Percentiles rank a stretch among this genome's conserved stretches.
These are phyloP conservation scores for Apis cerana DNA, from an alignment of 1,140 invertebrate species.

Conservation along the genomic window DNA sequence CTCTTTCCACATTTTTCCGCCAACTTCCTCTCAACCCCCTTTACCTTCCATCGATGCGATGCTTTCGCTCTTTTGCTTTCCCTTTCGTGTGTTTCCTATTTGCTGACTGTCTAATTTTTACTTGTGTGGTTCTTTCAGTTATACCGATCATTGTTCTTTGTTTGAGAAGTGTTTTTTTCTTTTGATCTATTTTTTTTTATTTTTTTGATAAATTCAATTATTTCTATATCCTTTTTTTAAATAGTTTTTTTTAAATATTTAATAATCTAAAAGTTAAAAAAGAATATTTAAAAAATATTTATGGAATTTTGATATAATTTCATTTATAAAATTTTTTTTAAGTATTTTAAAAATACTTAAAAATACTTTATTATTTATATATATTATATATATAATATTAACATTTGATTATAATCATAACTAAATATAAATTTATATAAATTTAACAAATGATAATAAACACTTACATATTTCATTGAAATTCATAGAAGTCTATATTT, in stretches of 20 bases:
- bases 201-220: not conserved
- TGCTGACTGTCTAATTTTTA: not conserved
- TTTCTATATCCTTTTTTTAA: too few relatives aligned
- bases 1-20: constrained; percentile 52
- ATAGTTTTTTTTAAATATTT: not conserved
- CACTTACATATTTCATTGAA: not conserved
- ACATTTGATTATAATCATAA: not conserved
- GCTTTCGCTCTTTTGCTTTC: constrained; percentile 4
- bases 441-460: too few relatives aligned
- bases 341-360: too few relatives aligned
- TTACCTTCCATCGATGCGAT: not conserved
- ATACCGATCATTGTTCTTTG: not conserved
- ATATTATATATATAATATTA: too few relatives aligned
- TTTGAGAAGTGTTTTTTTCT: not conserved
- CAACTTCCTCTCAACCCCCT: not conserved
- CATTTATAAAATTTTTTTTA: not conserved
- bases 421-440: not conserved
- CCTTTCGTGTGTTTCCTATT: constrained; percentile 21
- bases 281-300: too few relatives aligned
- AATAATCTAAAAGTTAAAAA: too few relatives aligned
- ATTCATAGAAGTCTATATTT: not conserved
- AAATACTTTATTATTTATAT: not conserved
- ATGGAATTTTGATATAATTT: too few relatives aligned
- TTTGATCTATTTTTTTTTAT: not conserved
- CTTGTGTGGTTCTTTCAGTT: not conserved